Base-by-base conservation (phyloP, 2,113 vertebrate genomes). In the Scomber colias region DNA sequence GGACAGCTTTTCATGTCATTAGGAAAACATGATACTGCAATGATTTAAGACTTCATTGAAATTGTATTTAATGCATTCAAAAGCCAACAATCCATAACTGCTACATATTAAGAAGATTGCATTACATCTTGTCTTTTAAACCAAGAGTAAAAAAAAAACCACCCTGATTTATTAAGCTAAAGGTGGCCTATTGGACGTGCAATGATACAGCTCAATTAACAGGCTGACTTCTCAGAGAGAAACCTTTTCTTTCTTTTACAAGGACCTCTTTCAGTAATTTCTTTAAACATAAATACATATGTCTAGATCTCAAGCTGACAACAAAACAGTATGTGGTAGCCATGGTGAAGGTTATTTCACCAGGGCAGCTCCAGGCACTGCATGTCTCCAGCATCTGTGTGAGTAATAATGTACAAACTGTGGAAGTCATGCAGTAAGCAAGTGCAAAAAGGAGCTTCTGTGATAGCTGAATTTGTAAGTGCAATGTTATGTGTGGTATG, bases 1-100 rank as follows among this genome's bases (percentile, higher is more conserved):
- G 81, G 81, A 81, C 85, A 81, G 88, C 83, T 77, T 88, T 90
- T 92, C 73, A 79, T 89, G 89, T 92, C 89, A 88, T 92, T 90
- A 90, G 74, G 79, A 87, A 85, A 92, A 91, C 88, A 90, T 85
- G 88, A 92, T 89, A 88, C 48, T 53, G 53, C 48, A 49, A 56
- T 92, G 91, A 92, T 92, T 89, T 89, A 88, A 81, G 85, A 79
- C 88, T 87, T 73, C 46, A 77, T 45, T 70, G 75, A 77, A 83
- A 67, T 40, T 79, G 57, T 49, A 74, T 60, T 86, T 49, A 79
- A 87, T 76, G 70, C 19, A 60, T 88, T 88, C 71, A 81, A 55
- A 87, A 79, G 15, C 35, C 68, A 53, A 74, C 75, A 81, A 81
- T 75, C 60, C 82, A 54, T 46, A 72, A 45, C 70, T 54, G 19